These are phyloP conservation scores for Ethmia dodecea DNA, from an alignment of 2,888 invertebrate genomes.

Conservation along the genomic window DNA sequence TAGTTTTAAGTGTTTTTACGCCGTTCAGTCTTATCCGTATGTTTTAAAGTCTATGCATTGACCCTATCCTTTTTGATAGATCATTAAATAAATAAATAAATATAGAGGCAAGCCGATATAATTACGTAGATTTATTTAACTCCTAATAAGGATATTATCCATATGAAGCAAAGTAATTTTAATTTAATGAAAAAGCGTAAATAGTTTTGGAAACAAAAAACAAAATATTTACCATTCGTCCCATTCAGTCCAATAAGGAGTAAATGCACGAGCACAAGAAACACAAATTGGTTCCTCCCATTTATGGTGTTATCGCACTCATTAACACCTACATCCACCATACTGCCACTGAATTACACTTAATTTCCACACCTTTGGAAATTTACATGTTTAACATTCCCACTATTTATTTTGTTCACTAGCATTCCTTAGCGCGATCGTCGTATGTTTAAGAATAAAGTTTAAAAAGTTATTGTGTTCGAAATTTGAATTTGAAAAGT, in stretches of 20 bases:
- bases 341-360: constrained; percentile 67
- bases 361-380: constrained; percentile 58
- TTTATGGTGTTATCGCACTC: constrained; percentile 71
- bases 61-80: too few relatives aligned
- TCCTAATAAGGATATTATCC: background rate
- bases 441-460: constrained; percentile 6
- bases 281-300: constrained; percentile 74
- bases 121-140: constrained; percentile 1
- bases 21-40: too few relatives aligned
- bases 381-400: constrained; percentile 63
- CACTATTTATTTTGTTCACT: constrained; percentile 21
- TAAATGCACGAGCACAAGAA: constrained; percentile 71
- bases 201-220: constrained; percentile 7
- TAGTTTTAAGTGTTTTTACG: too few relatives aligned
- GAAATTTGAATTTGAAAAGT: constrained; percentile 44
- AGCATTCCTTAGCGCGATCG: constrained; percentile 2
- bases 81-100: too few relatives aligned
- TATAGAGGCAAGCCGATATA: too few relatives aligned
- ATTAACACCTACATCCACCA: constrained; percentile 74
- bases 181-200: background rate
- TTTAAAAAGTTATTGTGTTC: constrained; percentile 26
- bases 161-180: background rate
- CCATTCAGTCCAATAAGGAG: constrained; percentile 73
- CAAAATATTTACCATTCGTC: constrained; percentile 63
- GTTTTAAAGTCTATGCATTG: too few relatives aligned